These are phyloP conservation scores for Spatulosminthurus flaviceps DNA, from an alignment of 2,888 invertebrate species.

Conservation along the genomic window DNA sequence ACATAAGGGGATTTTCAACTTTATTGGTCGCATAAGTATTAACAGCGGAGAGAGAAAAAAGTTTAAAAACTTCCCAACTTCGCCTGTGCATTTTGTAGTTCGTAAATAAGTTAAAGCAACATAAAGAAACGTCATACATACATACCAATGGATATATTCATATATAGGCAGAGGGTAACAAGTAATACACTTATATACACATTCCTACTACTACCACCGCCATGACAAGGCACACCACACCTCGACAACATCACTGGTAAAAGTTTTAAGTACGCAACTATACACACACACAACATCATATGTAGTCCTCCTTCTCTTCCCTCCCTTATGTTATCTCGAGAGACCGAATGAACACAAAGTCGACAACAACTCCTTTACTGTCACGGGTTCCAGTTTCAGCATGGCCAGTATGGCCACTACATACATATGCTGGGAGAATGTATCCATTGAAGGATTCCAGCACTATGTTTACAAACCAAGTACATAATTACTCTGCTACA, in stretches of 20 bases:
- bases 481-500: constrained; percentile 19
- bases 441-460: not conserved
- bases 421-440: too few relatives aligned
- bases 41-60: not conserved
- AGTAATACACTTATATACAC: not conserved
- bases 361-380: not conserved
- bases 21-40: not conserved
- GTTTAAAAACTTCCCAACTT: too few relatives aligned
- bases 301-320: constrained; percentile 15
- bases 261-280: too few relatives aligned
- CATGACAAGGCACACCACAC: constrained; percentile 9
- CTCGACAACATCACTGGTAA: constrained; percentile 6
- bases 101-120: too few relatives aligned
- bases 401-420: not conserved
- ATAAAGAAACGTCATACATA: not conserved
- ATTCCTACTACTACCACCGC: not conserved
- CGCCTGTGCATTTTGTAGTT: too few relatives aligned
- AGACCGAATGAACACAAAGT: constrained; percentile 35
- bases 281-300: constrained; percentile 2
- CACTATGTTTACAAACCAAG: not conserved
- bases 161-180: not conserved
- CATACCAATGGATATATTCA: not conserved
- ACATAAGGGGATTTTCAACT: not conserved
- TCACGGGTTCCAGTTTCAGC: too few relatives aligned
- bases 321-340: constrained; percentile 11